A percentile compares a stretch with the other conserved stretches of the same genome.
These are phyloP conservation scores for Nomada fucata DNA, from an alignment of 2,888 invertebrate species.

Conservation along the genomic window DNA sequence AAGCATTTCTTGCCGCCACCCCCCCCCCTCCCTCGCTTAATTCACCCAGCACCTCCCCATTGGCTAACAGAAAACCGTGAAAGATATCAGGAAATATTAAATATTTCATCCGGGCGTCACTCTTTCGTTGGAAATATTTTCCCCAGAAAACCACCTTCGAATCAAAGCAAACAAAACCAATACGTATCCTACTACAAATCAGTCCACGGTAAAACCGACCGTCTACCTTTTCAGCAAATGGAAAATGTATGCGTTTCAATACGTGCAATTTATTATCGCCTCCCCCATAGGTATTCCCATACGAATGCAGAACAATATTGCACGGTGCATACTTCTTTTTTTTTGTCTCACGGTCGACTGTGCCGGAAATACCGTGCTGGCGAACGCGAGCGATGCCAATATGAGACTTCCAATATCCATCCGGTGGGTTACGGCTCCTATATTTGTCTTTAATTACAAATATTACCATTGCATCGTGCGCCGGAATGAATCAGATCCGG, in stretches of 20 bases:
- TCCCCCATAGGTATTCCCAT: background rate
- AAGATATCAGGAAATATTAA: too few species aligned
- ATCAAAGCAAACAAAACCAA: too few species aligned
- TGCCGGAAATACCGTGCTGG: background rate
- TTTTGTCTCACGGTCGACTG: background rate
- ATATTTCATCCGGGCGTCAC: too few species aligned
- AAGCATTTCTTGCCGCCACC: too few species aligned
- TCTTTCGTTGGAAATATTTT: too few species aligned
- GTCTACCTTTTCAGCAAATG: background rate
- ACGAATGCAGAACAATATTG: conserved; percentile 3
- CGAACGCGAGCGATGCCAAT: background rate
- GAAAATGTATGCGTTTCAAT: background rate
- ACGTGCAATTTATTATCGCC: conserved; percentile 14
- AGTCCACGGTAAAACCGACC: too few species aligned
- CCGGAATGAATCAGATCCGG: background rate
- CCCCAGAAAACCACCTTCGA: too few species aligned
- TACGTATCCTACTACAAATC: too few species aligned
- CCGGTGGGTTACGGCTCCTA: background rate
- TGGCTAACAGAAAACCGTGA: too few species aligned
- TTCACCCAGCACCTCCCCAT: too few species aligned
- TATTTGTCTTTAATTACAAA: conserved; percentile 31
- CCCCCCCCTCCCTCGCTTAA: too few species aligned
- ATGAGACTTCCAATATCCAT: conserved; percentile 6
- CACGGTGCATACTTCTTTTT: background rate
- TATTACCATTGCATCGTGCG: background rate